These are phyloP conservation scores for Anguilla marmorata DNA, from an alignment of 2,797 vertebrate genomes.

Conservation along the genomic window DNA sequence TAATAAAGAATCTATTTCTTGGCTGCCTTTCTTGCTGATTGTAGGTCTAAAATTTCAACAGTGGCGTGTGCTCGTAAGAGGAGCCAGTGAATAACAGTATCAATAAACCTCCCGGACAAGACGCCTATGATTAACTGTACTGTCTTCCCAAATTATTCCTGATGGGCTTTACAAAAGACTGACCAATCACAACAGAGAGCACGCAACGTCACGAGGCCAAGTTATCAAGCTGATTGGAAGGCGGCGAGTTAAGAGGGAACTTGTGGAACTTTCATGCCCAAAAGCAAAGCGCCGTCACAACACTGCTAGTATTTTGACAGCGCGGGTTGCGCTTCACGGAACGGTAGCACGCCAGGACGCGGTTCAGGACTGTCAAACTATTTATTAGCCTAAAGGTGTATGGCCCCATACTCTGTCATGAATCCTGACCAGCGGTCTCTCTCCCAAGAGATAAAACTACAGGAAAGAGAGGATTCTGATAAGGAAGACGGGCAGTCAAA, in stretches of 20 bases:
- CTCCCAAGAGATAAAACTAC: slow-evolving; percentile 59
- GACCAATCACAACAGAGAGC: slow-evolving; percentile 61
- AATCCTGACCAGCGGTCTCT: slow-evolving; percentile 74
- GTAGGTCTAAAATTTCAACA: slow-evolving; percentile 45
- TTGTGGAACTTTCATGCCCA: slow-evolving; percentile 61
- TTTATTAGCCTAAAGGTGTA: slow-evolving; percentile 58
- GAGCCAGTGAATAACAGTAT: slow-evolving; percentile 51
- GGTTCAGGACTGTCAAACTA: slow-evolving; percentile 47
- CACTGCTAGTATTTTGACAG: slow-evolving; percentile 45
- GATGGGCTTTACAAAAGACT: slow-evolving; percentile 44
- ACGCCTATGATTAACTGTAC: slow-evolving; percentile 55
- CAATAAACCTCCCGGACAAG: slow-evolving; percentile 55
- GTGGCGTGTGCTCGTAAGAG: slow-evolving; percentile 39
- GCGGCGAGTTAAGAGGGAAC: slow-evolving; percentile 68
- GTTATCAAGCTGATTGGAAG: slow-evolving; percentile 65
- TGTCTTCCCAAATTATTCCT: slow-evolving; percentile 54
- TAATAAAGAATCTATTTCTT: slow-evolving; percentile 20
- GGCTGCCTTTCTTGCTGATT: slow-evolving; percentile 50
- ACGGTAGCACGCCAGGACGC: slow-evolving; percentile 20
- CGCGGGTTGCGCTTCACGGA: slow-evolving; percentile 41
- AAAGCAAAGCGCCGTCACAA: slow-evolving; percentile 56
- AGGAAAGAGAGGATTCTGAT: slow-evolving; percentile 54
- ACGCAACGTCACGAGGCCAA: slow-evolving; percentile 60
- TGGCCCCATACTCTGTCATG: slow-evolving; percentile 81
- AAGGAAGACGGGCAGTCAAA: slow-evolving; percentile 55